Conservation (phyloP, 2,888 invertebrate species). For the Epsilonema sp. region DNA sequence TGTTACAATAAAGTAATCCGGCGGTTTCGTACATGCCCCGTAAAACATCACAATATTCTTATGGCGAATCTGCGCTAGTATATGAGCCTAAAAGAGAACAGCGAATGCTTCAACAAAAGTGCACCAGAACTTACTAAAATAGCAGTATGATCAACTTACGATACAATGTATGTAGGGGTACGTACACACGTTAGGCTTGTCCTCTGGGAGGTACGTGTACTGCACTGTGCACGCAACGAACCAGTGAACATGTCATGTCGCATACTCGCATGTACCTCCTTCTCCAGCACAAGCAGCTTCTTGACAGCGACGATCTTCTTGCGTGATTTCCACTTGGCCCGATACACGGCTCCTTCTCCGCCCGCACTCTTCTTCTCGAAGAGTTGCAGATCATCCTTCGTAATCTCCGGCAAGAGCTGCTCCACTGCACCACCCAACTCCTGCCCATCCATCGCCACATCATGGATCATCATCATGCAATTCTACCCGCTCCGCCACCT, state of each 20-base stretch:
- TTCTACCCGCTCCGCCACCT: too few species aligned
- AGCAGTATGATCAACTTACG: too few species aligned
- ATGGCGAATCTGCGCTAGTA: slow-evolving; percentile 32
- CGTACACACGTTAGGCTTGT: too few species aligned
- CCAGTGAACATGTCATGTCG: too few species aligned
- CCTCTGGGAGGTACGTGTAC: too few species aligned
- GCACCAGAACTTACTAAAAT: too few species aligned
- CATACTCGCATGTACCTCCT: slow-evolving; percentile 32
- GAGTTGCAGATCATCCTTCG: slow-evolving; percentile 29
- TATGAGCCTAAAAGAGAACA: slow-evolving; percentile 28
- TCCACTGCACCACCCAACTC: too few species aligned
- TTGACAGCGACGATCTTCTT: slow-evolving; percentile 32
- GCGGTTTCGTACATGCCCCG: slow-evolving; percentile 31
- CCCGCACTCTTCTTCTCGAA: slow-evolving; percentile 33
- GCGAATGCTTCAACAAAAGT: too few species aligned
- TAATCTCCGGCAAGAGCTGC: slow-evolving; percentile 25
- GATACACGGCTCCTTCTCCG: slow-evolving; percentile 33
- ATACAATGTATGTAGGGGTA: too few species aligned
- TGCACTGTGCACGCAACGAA: too few species aligned
- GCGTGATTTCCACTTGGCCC: slow-evolving; percentile 30
- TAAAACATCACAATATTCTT: slow-evolving; percentile 33
- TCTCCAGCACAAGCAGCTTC: slow-evolving; percentile 30
- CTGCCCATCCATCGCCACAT: too few species aligned
- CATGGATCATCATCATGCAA: too few species aligned
- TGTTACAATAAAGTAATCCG: slow-evolving; percentile 33